Base-by-base conservation (phyloP, 2,888 invertebrate species). In the Agrilus biguttatus region DNA sequence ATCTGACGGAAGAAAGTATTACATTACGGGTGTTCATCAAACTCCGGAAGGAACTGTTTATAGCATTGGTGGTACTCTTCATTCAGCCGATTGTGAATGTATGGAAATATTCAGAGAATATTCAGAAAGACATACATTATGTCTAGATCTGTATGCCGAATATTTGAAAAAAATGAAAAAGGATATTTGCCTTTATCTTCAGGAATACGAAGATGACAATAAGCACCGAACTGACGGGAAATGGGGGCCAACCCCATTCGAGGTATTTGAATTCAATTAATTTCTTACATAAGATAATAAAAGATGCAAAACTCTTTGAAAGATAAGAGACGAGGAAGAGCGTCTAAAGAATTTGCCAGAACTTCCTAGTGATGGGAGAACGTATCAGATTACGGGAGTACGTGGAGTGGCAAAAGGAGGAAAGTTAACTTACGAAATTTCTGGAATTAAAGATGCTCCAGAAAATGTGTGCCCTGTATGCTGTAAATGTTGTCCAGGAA, bases 41-140 rank as follows among this genome's bases (percentile, higher is more conserved):
- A 55, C 56, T 19, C 53, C 55, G 0, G 50, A 56, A n/a, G 60
- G 61, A 33, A 63, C 62, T 37, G 55, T 59, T 8, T 65, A 54
- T 45, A 51, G 62, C 17, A 23, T 63, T 8, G 48, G 53, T 4
- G 51, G 54, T 14, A 56, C 59, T 2, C 44, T 55, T 34, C 49
- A 52, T 13, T 49, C 51, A 7, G 47, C 54, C 14, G 55, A 56
- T 5, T 66, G 65, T 43, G 42, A 48, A 1, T 66, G 66, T 41
- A 54, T 58, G 50, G 50, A 52, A 19, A 33, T 63, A 19, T 60
- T 57, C 21, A 39, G 56, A 3, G 45, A 48, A 14, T 64, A 55
- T 41, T 47, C 54, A 37, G 39, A 52, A n/a, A 54, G 53, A 14
- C 65, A 66, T 47, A 36, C 44, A 2, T 28, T 40, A 14, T 66